A percentile compares a stretch with the other conserved stretches of the same genome.
These are phyloP conservation scores for Serilophus lunatus DNA, from an alignment of 2,113 vertebrate genomes.

Conservation along the genomic window DNA sequence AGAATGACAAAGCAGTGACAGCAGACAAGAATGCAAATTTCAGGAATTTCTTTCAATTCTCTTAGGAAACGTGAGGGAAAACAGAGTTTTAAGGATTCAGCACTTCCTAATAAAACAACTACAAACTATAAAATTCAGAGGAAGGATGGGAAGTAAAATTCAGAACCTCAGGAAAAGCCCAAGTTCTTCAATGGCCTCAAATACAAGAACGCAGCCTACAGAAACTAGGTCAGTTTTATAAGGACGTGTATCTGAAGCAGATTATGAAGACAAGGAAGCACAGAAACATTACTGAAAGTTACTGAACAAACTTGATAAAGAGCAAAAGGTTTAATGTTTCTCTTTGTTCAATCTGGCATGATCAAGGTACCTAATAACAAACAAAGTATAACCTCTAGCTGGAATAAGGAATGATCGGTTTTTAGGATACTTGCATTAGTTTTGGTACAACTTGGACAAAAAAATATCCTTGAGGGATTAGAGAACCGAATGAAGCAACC, in stretches of 20 bases:
- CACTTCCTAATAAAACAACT: background rate
- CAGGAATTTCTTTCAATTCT: background rate
- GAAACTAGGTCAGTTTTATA: background rate
- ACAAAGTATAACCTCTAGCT: background rate
- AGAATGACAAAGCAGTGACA: background rate
- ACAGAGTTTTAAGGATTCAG: background rate
- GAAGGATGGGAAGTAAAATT: background rate
- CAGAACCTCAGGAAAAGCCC: background rate
- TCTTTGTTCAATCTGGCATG: background rate
- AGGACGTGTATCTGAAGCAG: background rate
- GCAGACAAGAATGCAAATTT: background rate
- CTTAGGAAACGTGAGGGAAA: background rate
- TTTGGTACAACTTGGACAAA: background rate
- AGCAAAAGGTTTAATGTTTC: background rate
- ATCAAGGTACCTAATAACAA: background rate
- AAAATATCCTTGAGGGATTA: background rate
- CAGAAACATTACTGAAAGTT: background rate
- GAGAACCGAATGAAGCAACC: background rate
- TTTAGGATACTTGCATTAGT: background rate
- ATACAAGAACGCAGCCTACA: background rate
- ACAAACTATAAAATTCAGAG: background rate
- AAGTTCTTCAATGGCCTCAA: background rate
- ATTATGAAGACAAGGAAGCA: background rate
- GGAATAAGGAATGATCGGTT: background rate
- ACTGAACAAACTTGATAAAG: background rate